Conservation (phyloP, 2,888 invertebrate species). For the Troides oblongomaculatus region DNA sequence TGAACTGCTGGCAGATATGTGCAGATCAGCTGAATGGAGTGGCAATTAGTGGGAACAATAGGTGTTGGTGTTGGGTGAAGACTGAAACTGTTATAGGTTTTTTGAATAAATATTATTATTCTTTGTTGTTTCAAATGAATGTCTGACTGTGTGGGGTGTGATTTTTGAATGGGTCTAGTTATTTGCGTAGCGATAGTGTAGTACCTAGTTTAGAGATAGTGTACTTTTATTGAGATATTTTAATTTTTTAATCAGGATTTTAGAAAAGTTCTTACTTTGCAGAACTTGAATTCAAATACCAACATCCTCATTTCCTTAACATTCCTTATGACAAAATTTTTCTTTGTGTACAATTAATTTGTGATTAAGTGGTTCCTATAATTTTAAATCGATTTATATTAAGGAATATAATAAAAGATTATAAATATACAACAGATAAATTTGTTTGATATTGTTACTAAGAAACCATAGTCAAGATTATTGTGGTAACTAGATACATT, state of each 20-base stretch:
- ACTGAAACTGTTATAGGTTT: conserved; percentile 38
- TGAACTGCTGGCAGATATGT: conserved; percentile 85
- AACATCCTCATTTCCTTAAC: conserved; percentile 6
- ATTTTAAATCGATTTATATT: conserved; percentile 4
- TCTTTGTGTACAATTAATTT: conserved; percentile 13
- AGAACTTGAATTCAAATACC: not conserved
- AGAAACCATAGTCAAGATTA: not conserved
- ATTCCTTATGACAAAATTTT: conserved; percentile 17
- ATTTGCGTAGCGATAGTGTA: conserved; percentile 2
- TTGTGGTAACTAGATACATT: not conserved
- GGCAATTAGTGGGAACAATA: conserved; percentile 53
- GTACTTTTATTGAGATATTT: not conserved
- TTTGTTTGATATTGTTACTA: not conserved
- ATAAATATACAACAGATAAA: not conserved
- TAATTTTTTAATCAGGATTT: not conserved
- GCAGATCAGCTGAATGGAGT: conserved; percentile 82
- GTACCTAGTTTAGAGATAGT: conserved; percentile 9
- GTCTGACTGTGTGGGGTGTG: conserved; percentile 20
- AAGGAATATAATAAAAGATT: not conserved
- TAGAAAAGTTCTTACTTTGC: not conserved
- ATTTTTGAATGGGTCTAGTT: conserved; percentile 18
- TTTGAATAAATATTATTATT: conserved; percentile 32
- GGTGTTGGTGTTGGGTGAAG: conserved; percentile 39
- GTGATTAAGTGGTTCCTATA: conserved; percentile 20
- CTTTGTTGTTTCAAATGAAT: conserved; percentile 27